These are phyloP conservation scores for Drosophila dives DNA, from an alignment of 2,888 invertebrate species.

Conservation along the genomic window DNA sequence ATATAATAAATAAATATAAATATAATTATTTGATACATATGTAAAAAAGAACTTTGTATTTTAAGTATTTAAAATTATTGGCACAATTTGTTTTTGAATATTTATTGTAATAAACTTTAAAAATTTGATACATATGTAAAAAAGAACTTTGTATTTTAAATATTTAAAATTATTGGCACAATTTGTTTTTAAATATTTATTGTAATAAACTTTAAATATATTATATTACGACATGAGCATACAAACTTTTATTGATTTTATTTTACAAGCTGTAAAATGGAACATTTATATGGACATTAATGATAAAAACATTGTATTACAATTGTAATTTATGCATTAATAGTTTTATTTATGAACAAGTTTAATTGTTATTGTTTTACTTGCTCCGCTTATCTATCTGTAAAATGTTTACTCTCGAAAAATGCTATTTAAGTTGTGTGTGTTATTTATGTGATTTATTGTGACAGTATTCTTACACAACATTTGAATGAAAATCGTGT, in stretches of 20 bases:
- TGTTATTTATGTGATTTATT: background rate
- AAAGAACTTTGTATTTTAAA: background rate
- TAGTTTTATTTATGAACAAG: conserved; percentile 11
- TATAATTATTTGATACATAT: background rate
- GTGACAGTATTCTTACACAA: background rate
- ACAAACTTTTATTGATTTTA: background rate
- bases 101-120: background rate
- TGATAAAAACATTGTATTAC: background rate
- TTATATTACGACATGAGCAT: background rate
- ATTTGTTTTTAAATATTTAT: background rate
- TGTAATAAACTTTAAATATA: background rate
- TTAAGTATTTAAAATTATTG: background rate
- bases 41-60: background rate
- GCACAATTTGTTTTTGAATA: background rate
- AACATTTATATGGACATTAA: background rate
- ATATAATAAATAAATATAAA: no score
- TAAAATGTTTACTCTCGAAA: background rate
- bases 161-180: background rate
- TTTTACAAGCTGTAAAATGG: background rate
- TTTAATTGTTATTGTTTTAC: conserved; percentile 15
- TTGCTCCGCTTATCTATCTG: background rate
- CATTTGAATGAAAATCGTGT: background rate
- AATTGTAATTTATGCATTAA: conserved; percentile 2
- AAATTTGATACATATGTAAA: no score
- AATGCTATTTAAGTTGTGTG: background rate